Evolutionary conservation across 2,888 invertebrate genomes (phyloP).

Genomic region (Dione juno): DNA sequence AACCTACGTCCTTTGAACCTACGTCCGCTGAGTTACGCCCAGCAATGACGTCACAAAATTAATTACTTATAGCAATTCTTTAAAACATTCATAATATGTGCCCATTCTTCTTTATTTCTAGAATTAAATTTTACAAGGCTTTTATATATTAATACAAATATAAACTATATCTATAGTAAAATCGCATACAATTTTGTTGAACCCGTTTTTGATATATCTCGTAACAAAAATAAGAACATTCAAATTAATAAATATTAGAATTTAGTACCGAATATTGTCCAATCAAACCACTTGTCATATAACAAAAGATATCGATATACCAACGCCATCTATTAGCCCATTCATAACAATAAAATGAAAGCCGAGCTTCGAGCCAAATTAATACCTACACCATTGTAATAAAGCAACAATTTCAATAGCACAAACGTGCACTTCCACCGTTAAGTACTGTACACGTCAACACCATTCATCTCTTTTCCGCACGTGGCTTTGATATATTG

Average conservation of each 20-base stretch:
- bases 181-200: neutral
- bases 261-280: conserved; percentile 8
- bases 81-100: no score
- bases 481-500: conserved; percentile 59
- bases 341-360: conserved; percentile 51
- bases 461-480: conserved; percentile 69
- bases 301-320: conserved; percentile 55
- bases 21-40: no score
- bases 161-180: neutral
- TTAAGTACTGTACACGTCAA: conserved; percentile 58
- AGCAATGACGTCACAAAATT: no score
- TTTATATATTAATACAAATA: neutral
- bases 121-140: neutral
- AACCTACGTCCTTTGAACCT: no score
- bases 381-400: conserved; percentile 59
- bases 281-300: conserved; percentile 46
- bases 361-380: conserved; percentile 52
- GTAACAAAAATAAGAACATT: neutral
- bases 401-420: conserved; percentile 72
- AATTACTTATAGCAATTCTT: no score
- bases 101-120: no score
- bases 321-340: conserved; percentile 69
- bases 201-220: neutral
- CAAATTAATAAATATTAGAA: conserved; percentile 11
- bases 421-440: conserved; percentile 69